These are phyloP conservation scores for Gallinago solitaria DNA, from an alignment of 2,797 vertebrate species.

Conservation along the genomic window DNA sequence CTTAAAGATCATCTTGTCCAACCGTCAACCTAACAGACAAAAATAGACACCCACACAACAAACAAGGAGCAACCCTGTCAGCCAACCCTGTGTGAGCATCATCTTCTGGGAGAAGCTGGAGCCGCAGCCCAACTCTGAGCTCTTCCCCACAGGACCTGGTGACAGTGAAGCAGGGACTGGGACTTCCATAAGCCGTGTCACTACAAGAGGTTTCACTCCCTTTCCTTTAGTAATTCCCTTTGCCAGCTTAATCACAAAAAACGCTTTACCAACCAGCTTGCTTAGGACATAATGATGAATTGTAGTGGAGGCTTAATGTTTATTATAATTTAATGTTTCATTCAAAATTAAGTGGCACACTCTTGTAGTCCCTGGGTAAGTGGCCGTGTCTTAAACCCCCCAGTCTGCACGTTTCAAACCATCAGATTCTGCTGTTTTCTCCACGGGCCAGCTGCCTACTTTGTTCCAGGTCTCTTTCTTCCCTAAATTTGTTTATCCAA, in stretches of 20 bases:
- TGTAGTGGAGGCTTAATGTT: conserved; percentile 26
- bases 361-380: neutral
- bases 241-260: conserved; percentile 33
- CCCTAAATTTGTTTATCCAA: neutral
- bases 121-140: neutral
- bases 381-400: neutral
- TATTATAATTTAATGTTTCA: conserved; percentile 54
- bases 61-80: too few relatives aligned
- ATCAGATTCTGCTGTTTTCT: neutral
- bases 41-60: too few relatives aligned
- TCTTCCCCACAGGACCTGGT: neutral
- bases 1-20: too few relatives aligned
- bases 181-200: neutral
- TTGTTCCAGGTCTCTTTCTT: neutral
- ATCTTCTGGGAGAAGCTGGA: neutral
- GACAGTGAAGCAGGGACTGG: neutral
- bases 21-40: too few relatives aligned
- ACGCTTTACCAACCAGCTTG: conserved; percentile 37
- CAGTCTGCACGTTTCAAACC: neutral
- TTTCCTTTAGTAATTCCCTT: conserved; percentile 12
- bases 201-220: neutral
- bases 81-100: neutral
- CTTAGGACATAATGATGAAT: conserved; percentile 37
- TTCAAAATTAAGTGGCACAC: conserved; percentile 48
- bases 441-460: neutral